Evolutionary conservation across 2,888 invertebrate genomes (phyloP).

Genomic region (Rotaria socialis): DNA sequence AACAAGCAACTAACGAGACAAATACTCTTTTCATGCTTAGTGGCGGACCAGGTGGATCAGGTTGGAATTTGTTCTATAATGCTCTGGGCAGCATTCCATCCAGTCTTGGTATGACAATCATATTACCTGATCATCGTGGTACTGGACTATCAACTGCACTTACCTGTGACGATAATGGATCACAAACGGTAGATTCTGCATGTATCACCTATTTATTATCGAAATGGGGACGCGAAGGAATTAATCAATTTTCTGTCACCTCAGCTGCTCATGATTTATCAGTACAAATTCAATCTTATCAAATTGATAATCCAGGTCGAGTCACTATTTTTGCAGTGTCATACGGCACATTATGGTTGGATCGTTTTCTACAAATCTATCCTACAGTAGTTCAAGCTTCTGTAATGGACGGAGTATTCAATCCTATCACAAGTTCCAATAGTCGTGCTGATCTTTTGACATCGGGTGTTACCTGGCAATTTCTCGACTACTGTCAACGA

Average conservation of each 20-base stretch:
- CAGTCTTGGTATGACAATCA: not conserved
- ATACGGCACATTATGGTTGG: not conserved
- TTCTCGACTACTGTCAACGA: too few relatives aligned
- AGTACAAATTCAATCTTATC: not conserved
- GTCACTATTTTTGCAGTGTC: not conserved
- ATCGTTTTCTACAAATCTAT: slow-evolving; percentile 20
- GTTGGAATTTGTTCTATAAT: too few relatives aligned
- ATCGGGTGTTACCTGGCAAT: too few relatives aligned
- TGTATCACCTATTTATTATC: not conserved
- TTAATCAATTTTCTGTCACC: not conserved
- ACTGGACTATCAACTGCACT: not conserved
- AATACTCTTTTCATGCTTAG: too few relatives aligned
- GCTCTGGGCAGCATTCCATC: too few relatives aligned
- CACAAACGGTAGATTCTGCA: not conserved
- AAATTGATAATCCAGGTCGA: not conserved
- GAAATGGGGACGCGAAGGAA: not conserved
- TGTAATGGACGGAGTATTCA: too few relatives aligned
- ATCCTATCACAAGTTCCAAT: too few relatives aligned
- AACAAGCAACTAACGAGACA: too few relatives aligned
- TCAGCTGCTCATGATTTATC: not conserved
- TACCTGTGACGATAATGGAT: not conserved
- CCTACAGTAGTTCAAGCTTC: not conserved
- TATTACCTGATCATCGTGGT: not conserved
- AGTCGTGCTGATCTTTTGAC: too few relatives aligned
- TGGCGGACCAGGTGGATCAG: too few relatives aligned